These are phyloP conservation scores for Pseudochirops corinnae DNA, from an alignment of 2,797 vertebrate genomes.

Conservation along the genomic window DNA sequence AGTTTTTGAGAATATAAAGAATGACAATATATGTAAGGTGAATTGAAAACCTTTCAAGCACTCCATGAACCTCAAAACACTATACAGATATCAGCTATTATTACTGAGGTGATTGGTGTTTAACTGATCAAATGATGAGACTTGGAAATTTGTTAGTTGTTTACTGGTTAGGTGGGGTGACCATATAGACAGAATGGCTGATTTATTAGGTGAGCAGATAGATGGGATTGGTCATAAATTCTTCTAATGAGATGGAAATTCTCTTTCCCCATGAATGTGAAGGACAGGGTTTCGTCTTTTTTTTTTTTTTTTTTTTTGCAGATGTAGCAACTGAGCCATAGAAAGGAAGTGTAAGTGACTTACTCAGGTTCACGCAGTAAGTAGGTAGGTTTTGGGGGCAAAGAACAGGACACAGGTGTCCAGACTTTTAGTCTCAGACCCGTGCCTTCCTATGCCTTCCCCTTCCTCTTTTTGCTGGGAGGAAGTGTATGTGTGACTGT, in stretches of 20 bases:
- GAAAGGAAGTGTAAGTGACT: slow-evolving; percentile 39
- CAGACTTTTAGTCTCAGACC: neutral
- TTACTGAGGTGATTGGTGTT: neutral
- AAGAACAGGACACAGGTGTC: slow-evolving; percentile 2
- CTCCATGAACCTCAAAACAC: neutral
- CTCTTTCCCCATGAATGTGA: neutral
- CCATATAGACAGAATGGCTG: neutral
- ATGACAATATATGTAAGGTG: neutral
- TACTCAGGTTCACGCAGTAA: slow-evolving; percentile 17
- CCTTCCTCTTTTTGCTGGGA: neutral
- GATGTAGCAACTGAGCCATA: neutral
- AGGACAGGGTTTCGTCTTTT: neutral
- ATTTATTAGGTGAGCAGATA: slow-evolving; percentile 20
- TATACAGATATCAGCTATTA: neutral
- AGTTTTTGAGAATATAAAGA: neutral
- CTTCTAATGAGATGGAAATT: neutral
- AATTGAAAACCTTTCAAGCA: neutral
- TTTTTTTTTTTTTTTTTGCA: neutral
- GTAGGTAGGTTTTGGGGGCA: neutral
- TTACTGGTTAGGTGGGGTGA: neutral
- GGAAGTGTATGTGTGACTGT: neutral
- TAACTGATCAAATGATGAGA: neutral
- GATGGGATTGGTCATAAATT: neutral
- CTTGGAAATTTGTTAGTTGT: neutral
- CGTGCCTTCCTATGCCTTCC: neutral